A percentile compares a stretch with the other conserved stretches of the same genome.
These are phyloP conservation scores for Acrocyrtus sp. DNA, from an alignment of 2,888 invertebrate genomes.

Conservation along the genomic window DNA sequence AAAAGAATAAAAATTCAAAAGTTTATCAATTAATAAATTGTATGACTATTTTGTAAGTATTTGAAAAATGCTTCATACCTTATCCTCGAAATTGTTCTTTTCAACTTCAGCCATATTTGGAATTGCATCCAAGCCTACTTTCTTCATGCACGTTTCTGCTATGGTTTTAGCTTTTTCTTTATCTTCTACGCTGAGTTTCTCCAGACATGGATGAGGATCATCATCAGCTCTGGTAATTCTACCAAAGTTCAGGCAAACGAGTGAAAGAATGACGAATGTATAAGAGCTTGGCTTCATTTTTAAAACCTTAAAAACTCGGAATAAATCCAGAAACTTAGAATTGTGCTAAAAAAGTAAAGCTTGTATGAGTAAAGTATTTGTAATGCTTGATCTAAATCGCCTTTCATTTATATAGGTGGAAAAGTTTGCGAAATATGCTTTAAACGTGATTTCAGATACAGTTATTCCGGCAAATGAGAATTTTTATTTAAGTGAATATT, in stretches of 20 bases:
- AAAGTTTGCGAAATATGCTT: no score
- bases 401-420: no score
- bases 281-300: slow-evolving; percentile 16
- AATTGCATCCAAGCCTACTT: slow-evolving; percentile 22
- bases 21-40: no score
- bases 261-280: slow-evolving; percentile 14
- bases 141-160: slow-evolving; percentile 41
- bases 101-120: slow-evolving; percentile 38
- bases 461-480: no score
- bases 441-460: no score
- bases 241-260: slow-evolving; percentile 36
- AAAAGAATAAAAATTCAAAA: neutral
- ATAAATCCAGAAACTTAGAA: no score
- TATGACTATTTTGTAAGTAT: neutral
- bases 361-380: no score
- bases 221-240: slow-evolving; percentile 17
- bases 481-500: no score
- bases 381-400: no score
- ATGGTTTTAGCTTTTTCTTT: slow-evolving; percentile 23
- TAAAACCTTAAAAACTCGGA: no score
- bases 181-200: slow-evolving; percentile 31
- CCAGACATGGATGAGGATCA: slow-evolving; percentile 15
- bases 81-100: slow-evolving; percentile 47
- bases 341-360: no score
- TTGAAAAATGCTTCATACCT: slow-evolving; percentile 20